Evolutionary conservation across 2,888 invertebrate species (phyloP).

Genomic region (Teleiodes luculella): DNA sequence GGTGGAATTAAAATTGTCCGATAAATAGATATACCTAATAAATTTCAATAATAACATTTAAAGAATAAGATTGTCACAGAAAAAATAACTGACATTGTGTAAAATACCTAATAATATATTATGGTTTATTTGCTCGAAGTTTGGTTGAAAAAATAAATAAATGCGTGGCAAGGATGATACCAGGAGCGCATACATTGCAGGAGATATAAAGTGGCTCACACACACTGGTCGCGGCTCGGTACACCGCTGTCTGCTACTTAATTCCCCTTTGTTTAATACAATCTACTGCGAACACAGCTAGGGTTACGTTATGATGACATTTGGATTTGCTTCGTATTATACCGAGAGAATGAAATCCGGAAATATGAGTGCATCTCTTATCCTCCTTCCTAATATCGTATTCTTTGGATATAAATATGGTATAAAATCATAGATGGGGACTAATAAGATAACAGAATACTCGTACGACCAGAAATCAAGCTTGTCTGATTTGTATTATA

Average conservation of each 20-base stretch:
- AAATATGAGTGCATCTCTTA: conserved; percentile 55
- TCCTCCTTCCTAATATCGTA: conserved; percentile 33
- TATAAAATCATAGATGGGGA: neutral
- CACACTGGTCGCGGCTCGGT: conserved; percentile 51
- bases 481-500: neutral
- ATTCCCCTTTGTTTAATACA: conserved; percentile 64
- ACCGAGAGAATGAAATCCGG: conserved; percentile 48
- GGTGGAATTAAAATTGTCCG: no score
- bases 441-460: neutral
- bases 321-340: conserved; percentile 33
- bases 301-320: conserved; percentile 61
- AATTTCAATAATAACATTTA: no score
- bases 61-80: no score
- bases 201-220: conserved; percentile 45
- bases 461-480: no score
- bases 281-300: conserved; percentile 55
- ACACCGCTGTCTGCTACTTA: conserved; percentile 58
- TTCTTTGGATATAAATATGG: neutral
- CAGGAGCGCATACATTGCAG: conserved; percentile 8
- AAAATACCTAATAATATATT: neutral
- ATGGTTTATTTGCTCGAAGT: neutral
- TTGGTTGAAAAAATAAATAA: conserved; percentile 27
- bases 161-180: conserved; percentile 38
- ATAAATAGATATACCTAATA: no score
- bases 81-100: neutral